Evolutionary conservation across 2,113 vertebrate genomes (phyloP).

Genomic region (Poicephalus meyeri): DNA sequence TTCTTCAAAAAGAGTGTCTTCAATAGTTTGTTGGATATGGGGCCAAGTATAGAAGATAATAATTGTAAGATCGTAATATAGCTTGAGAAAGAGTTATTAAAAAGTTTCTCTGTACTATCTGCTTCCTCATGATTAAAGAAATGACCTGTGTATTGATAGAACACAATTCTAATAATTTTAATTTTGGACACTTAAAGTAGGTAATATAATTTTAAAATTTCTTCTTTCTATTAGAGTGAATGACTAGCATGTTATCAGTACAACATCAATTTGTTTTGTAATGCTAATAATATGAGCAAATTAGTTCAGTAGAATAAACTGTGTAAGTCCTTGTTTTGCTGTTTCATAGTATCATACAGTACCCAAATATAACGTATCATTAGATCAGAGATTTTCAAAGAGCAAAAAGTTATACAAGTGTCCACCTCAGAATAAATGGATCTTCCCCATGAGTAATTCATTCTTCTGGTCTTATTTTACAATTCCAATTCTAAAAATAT

Average conservation of each 20-base stretch:
- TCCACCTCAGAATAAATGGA: not conserved
- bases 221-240: not conserved
- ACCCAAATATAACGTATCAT: not conserved
- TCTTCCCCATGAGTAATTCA: not conserved
- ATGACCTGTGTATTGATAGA: conserved; percentile 21
- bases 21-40: not conserved
- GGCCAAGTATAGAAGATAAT: not conserved
- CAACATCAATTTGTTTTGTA: not conserved
- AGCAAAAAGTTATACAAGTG: not conserved
- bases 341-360: not conserved
- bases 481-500: not conserved
- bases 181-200: not conserved
- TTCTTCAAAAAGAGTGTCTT: not conserved
- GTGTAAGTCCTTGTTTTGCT: not conserved
- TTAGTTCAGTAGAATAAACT: not conserved
- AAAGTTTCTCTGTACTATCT: conserved; percentile 13
- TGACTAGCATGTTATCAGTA: not conserved
- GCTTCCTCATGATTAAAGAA: conserved; percentile 34
- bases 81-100: conserved; percentile 39
- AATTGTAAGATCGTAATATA: conserved; percentile 10
- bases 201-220: not conserved
- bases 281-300: not conserved
- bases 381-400: not conserved
- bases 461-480: not conserved
- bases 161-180: not conserved